Evolutionary conservation across 2,888 invertebrate species (phyloP).

Genomic region (Campopleginae sp.): DNA sequence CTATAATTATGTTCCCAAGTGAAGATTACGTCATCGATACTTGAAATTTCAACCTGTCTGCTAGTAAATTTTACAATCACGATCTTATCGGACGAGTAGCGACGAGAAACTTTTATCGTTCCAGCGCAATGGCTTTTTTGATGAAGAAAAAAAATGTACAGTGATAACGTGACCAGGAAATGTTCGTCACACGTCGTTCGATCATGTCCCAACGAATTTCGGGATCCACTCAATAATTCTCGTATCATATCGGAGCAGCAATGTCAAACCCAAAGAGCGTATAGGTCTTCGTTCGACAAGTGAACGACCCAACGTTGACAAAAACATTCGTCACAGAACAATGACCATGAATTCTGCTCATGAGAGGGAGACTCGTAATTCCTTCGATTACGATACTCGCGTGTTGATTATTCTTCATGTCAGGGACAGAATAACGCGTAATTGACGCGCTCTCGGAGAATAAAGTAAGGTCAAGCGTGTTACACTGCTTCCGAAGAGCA

Average conservation of each 20-base stretch:
- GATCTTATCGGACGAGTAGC: not conserved
- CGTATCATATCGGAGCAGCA: not conserved
- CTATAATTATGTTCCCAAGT: not conserved
- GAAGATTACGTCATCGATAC: not conserved
- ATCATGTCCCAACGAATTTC: not conserved
- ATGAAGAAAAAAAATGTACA: not conserved
- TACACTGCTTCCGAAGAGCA: not conserved
- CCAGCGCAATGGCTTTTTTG: not conserved
- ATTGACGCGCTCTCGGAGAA: constrained; percentile 2
- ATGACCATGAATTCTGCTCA: not conserved
- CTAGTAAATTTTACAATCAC: not conserved
- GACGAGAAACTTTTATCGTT: not conserved
- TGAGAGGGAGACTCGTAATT: not conserved
- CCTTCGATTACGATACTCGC: constrained; percentile 13
- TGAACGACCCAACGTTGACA: not conserved
- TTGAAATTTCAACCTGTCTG: not conserved
- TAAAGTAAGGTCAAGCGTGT: constrained; percentile 12
- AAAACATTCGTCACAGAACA: not conserved
- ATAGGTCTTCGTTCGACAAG: not conserved
- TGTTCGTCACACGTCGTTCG: not conserved
- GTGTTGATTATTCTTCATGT: constrained; percentile 20
- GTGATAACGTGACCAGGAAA: not conserved
- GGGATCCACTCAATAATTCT: not conserved
- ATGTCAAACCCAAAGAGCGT: not conserved
- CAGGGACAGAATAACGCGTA: constrained; percentile 4